These are phyloP conservation scores for Lutraria rhynchaena DNA, from an alignment of 1,140 invertebrate species.

Conservation along the genomic window DNA sequence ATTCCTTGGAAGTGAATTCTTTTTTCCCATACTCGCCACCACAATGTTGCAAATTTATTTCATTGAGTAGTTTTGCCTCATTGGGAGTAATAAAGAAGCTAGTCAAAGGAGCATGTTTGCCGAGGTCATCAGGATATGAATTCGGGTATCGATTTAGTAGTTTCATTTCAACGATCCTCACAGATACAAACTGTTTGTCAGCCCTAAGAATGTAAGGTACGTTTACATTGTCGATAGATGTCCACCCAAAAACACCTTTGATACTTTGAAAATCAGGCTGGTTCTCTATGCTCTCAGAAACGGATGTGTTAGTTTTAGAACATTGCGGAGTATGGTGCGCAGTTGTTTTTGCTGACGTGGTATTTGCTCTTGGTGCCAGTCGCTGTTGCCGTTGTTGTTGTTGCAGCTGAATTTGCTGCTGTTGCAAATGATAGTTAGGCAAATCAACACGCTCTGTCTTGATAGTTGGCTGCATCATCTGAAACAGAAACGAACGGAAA, in stretches of 20 bases:
- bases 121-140: slow-evolving; percentile 78
- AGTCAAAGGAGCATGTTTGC: slow-evolving; percentile 84
- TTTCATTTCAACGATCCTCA: slow-evolving; percentile 92
- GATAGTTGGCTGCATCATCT: slow-evolving; percentile 47
- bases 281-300: slow-evolving; percentile 22
- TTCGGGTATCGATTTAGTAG: slow-evolving; percentile 84
- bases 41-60: slow-evolving; percentile 96
- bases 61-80: slow-evolving; percentile 94
- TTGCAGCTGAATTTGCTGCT: slow-evolving; percentile 5
- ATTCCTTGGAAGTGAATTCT: slow-evolving; percentile 93
- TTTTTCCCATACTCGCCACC: slow-evolving; percentile 94
- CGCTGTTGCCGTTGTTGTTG: not conserved
- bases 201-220: slow-evolving; percentile 94
- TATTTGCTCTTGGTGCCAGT: slow-evolving; percentile 16
- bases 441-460: slow-evolving; percentile 48
- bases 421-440: slow-evolving; percentile 8
- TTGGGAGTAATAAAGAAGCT: slow-evolving; percentile 96
- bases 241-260: slow-evolving; percentile 94
- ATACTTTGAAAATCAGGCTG: slow-evolving; percentile 64
- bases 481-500: no score
- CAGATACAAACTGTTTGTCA: slow-evolving; percentile 93
- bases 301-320: not conserved
- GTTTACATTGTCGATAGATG: slow-evolving; percentile 90
- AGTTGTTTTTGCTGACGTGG: not conserved
- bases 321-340: not conserved